Percentiles rank a stretch among this genome's conserved stretches.
Conservation (phyloP, 2,797 vertebrate genomes). For the Columba guinea region DNA sequence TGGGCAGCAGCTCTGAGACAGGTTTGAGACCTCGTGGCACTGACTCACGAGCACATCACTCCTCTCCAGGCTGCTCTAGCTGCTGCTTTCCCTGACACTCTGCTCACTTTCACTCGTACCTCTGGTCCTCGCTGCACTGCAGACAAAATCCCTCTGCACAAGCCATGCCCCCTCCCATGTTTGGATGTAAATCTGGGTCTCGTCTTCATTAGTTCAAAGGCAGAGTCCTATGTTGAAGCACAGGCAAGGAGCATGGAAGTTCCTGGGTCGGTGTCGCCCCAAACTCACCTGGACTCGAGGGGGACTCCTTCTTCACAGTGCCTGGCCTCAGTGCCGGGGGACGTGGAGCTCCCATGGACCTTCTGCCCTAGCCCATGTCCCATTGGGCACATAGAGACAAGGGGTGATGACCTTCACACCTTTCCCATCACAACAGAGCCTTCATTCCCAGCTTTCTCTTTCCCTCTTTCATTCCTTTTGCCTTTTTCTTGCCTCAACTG, state of each 20-base stretch:
- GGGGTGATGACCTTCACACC: neutral
- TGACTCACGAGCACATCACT: neutral
- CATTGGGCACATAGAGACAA: accelerated
- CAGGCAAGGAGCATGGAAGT: neutral
- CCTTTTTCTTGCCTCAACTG: neutral
- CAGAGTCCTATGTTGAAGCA: neutral
- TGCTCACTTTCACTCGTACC: neutral
- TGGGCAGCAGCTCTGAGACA: neutral
- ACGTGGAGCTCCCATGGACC: neutral
- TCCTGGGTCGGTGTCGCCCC: neutral
- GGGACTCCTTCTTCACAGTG: accelerated
- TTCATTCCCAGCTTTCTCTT: slow-evolving; percentile 4
- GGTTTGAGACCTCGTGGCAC: neutral
- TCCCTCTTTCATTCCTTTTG: neutral
- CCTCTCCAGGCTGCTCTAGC: neutral
- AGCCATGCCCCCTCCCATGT: neutral
- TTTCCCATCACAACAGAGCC: neutral
- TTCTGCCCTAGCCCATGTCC: neutral
- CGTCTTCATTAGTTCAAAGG: neutral
- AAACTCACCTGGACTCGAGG: neutral
- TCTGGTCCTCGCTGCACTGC: neutral
- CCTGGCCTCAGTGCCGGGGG: neutral
- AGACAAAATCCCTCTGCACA: neutral
- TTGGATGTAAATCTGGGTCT: neutral
- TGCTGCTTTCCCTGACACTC: neutral